phyloP scores from a whole-genome alignment of 2,888 invertebrate species.

The Nymphalis polychloros region DNA sequence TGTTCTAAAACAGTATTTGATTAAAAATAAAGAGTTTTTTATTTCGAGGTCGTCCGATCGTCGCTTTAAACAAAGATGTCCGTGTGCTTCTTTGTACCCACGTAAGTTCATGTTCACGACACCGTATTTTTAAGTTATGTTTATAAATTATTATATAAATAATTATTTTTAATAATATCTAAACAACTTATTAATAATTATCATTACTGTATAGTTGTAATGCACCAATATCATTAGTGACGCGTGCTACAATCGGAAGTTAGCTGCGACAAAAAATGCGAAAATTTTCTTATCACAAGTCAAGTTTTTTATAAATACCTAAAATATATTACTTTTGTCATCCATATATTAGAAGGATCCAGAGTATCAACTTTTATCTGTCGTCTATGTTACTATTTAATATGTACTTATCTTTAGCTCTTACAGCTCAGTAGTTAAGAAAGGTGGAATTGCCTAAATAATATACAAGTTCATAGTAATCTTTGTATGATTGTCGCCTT shows the following conservation, averaged over 20 bases:
- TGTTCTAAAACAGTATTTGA: constrained; percentile 53
- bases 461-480: too few relatives aligned
- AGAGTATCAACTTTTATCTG: too few relatives aligned
- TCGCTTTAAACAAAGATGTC: constrained; percentile 80
- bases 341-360: not conserved
- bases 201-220: not conserved
- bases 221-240: not conserved
- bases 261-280: constrained; percentile 9
- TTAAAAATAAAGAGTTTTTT: constrained; percentile 41
- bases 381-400: too few relatives aligned
- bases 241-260: constrained; percentile 10
- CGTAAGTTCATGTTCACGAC: constrained; percentile 81
- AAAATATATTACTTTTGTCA: not conserved
- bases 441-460: too few relatives aligned
- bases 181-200: not conserved
- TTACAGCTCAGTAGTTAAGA: too few relatives aligned
- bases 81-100: constrained; percentile 86
- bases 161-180: not conserved
- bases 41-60: constrained; percentile 52
- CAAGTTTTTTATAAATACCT: not conserved
- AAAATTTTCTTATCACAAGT: constrained; percentile 22
- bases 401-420: too few relatives aligned
- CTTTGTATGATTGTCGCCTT: too few relatives aligned
- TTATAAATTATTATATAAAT: constrained; percentile 5
- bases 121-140: constrained; percentile 2